Evolutionary conservation across 2,797 vertebrate species (phyloP).

Genomic region (Todus mexicanus): DNA sequence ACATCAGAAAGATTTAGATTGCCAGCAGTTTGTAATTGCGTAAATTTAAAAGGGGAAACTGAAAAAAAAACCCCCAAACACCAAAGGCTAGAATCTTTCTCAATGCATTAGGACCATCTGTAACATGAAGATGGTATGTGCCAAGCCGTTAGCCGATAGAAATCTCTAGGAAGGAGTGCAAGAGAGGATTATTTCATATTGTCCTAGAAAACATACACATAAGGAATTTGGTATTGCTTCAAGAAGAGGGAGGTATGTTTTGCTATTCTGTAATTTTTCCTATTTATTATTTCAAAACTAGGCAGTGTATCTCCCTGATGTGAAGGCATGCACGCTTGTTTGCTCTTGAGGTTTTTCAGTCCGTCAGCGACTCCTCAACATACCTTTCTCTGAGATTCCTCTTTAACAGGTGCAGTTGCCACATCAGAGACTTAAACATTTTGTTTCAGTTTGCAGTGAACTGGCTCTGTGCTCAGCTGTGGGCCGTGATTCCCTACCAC

Average conservation of each 20-base stretch:
- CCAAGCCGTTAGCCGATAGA: background rate
- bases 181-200: background rate
- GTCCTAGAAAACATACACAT: background rate
- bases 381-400: background rate
- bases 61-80: background rate
- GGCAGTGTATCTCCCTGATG: background rate
- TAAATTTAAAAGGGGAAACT: background rate
- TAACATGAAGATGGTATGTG: background rate
- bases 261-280: background rate
- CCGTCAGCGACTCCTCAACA: background rate
- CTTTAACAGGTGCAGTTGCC: background rate
- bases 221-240: background rate
- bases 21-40: background rate
- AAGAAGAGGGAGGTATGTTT: background rate
- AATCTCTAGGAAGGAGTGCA: background rate
- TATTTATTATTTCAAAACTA: background rate
- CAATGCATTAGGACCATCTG: background rate
- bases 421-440: background rate
- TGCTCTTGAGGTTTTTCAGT: background rate
- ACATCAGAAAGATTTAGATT: background rate
- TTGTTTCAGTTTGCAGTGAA: background rate
- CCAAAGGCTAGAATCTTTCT: background rate
- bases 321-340: background rate
- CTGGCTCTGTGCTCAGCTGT: background rate
- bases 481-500: fast-evolving